Evolutionary conservation across 2,797 vertebrate species (phyloP).

Genomic region (Holocentrus rufus): DNA sequence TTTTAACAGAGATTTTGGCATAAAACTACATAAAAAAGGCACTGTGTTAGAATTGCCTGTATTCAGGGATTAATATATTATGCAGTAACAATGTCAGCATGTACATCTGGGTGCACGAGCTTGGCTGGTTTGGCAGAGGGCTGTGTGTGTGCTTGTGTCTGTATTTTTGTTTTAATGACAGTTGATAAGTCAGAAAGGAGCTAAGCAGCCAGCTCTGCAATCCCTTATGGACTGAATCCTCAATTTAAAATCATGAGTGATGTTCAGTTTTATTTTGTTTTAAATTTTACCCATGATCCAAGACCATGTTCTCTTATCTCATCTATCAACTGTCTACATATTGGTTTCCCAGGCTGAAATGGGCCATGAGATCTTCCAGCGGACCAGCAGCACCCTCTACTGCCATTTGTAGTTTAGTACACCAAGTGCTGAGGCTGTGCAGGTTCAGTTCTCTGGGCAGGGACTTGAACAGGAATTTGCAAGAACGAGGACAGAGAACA

Average conservation of each 20-base stretch:
- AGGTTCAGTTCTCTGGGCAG: not conserved
- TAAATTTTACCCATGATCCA: not conserved
- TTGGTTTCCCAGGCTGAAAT: not conserved
- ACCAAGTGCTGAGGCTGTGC: not conserved
- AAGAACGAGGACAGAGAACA: too few species aligned
- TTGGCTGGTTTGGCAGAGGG: not conserved
- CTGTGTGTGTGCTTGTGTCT: not conserved
- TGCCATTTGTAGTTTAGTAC: not conserved
- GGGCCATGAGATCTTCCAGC: not conserved
- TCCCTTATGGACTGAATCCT: too few species aligned
- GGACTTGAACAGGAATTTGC: too few species aligned
- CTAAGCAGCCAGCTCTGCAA: too few species aligned
- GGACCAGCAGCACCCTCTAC: conserved; percentile 11
- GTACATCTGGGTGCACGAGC: not conserved
- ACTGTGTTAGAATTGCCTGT: too few species aligned
- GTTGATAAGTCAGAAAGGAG: too few species aligned
- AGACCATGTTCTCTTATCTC: not conserved
- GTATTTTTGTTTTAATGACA: not conserved
- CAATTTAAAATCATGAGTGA: too few species aligned
- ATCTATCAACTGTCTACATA: too few species aligned
- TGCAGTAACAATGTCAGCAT: not conserved
- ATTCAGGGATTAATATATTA: not conserved
- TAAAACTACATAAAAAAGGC: not conserved
- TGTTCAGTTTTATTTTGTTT: too few species aligned
- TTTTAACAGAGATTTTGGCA: not conserved